Evolutionary conservation across 2,797 vertebrate genomes (phyloP), one percentile per base, ranked within the genome.

Genomic region (Fundulus diaphanus): DNA sequence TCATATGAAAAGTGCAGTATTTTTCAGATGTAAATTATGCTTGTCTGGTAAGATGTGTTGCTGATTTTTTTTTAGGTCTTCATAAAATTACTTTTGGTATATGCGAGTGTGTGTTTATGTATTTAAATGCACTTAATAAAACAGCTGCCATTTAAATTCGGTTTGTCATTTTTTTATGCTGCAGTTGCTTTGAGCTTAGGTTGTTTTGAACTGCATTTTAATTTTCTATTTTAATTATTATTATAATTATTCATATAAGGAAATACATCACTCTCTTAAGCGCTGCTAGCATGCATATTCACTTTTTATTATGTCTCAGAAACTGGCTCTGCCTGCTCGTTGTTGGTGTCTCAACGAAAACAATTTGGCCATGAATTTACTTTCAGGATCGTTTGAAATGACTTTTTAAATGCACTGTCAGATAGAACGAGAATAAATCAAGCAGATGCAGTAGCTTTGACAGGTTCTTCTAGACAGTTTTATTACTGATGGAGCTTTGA

Each of bases 41-140:
- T 85, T 88, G 89, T 91, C 93, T 91, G 88, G 80, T 91, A 89
- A 91, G 88, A 82, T 88, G 92, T 87, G 87, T 89, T 90, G 88
- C 78, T 61, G 70, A 72, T 91, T 90, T 87, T 51, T 87, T 87
- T 92, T 89, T 87, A 90, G 79, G 83, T 88, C 88, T 90, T 77
- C 77, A 78, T 93, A 87, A 86, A 90, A 87, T 88, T 20, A 88
- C 92, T 94, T 94, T 88, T 92, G 93, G 85, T 79, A 91, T 92
- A 88, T 92, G 86, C 90, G 89, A 81, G 87, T 92, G 92, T 92
- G 90, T 90, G 89, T 94, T 89, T 92, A 89, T 88, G 91, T 94
- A 95, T 94, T 94, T 94, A 95, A 94, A 93, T 90, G 76, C 92
- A 93, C 90, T 90, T 89, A 95, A 95, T 95, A 95, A 95, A 95